phyloP scores from a whole-genome alignment of 2,888 invertebrate species.

The Stenurella melanura region DNA sequence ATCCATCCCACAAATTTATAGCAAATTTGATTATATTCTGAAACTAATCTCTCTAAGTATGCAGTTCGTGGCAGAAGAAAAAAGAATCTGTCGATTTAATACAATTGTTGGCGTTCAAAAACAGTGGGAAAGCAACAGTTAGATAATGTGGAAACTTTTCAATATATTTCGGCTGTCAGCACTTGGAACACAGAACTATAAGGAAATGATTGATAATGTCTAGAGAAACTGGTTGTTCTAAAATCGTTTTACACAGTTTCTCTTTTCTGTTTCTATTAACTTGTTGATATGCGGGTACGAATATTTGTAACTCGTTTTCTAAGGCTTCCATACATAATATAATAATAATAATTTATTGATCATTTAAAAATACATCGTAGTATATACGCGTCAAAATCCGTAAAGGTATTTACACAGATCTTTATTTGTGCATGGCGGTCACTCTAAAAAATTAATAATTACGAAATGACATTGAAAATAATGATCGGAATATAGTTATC shows the following conservation, averaged over 20 bases:
- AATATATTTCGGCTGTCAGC: conserved; percentile 36
- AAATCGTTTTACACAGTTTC: conserved; percentile 11
- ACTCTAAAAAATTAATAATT: too few relatives aligned
- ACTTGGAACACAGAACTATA: conserved; percentile 18
- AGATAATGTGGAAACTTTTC: conserved; percentile 44
- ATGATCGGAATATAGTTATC: too few relatives aligned
- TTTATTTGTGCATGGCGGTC: too few relatives aligned
- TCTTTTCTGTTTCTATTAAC: conserved; percentile 16
- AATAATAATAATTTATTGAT: too few relatives aligned
- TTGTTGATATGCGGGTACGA: neutral
- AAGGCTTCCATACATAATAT: too few relatives aligned
- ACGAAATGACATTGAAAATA: too few relatives aligned
- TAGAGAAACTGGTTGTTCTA: conserved; percentile 4
- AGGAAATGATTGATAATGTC: conserved; percentile 43
- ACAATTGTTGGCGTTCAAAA: conserved; percentile 11
- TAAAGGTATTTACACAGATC: too few relatives aligned
- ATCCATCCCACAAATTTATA: neutral
- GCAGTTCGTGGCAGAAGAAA: neutral
- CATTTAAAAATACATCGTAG: too few relatives aligned
- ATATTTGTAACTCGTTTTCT: too few relatives aligned
- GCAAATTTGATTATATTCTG: neutral
- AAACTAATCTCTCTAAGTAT: neutral
- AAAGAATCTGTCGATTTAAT: neutral
- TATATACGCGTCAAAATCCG: too few relatives aligned
- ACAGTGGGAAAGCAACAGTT: conserved; percentile 47